Evolutionary conservation across 2,888 invertebrate genomes (phyloP), one percentile per base, ranked within the genome.

Genomic region (Helicoverpa assulta): DNA sequence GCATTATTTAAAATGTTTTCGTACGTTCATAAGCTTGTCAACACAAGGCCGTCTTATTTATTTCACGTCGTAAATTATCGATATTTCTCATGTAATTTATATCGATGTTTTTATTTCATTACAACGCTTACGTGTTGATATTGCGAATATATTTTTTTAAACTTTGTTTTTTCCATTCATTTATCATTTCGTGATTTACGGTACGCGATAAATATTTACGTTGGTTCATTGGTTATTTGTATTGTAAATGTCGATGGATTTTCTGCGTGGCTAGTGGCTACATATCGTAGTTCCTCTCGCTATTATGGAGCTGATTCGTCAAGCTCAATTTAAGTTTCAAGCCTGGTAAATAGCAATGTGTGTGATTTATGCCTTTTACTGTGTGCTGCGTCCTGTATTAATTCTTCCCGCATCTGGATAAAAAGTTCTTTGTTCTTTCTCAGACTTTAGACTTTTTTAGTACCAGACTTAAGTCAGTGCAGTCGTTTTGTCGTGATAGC

Each of bases 21-120:
- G 50, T 74, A 47, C 53, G 7, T 21, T 67, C 4, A 5, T 21
- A 33, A 50, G 14, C 14, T 50, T 74, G 16, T 21, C 33, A 53
- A 19, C 59, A 14, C 21, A 29, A 40, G 63, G 47, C 40, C 21
- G 61, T 58, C 51, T 55, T 54, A 19, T 68, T 64, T 60, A 58
- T 63, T 68, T 58, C 26, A 19, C 16, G 52, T 50, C 50, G 51
- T 63, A 66, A 75, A 76, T 70, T 66, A 10, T n/a, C n/a, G 65
- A 54, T 29, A 61, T 57, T 43, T 58, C 43, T n/a, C 21, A 18
- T 29, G 47, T 54, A 59, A 50, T 78, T 51, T 21, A 56, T 47
- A n/a, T 21, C 29, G 18, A 76, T 57, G 29, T 77, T 76, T 80
- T 69, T 58, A 60, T 80, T 63, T 66, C 59, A 66, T 75, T 59